Percentiles rank a stretch among this genome's conserved stretches.
These are phyloP conservation scores for Matsumyia berberina DNA, from an alignment of 2,888 invertebrate genomes.

Conservation along the genomic window DNA sequence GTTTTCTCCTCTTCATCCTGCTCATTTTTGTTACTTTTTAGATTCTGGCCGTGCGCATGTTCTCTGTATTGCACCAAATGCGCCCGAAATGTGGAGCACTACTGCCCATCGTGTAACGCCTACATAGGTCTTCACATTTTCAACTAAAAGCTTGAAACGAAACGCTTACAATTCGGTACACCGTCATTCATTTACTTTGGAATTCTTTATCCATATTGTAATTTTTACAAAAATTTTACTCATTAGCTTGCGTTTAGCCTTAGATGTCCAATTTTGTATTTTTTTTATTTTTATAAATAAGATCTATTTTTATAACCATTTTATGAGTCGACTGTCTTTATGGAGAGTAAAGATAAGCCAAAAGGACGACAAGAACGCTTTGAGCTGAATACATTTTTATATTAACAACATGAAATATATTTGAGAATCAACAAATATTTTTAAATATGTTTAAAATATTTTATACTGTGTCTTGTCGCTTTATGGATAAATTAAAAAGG, in stretches of 20 bases:
- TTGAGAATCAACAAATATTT: constrained; percentile 42
- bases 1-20: neutral
- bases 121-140: constrained; percentile 82
- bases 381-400: too few relatives aligned
- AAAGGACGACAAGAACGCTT: constrained; percentile 34
- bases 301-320: constrained; percentile 4
- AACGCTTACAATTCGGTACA: neutral
- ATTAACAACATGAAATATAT: constrained; percentile 12
- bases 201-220: neutral
- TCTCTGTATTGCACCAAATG: constrained; percentile 85
- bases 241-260: too few relatives aligned
- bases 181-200: neutral
- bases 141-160: constrained; percentile 4
- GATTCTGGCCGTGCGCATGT: constrained; percentile 83
- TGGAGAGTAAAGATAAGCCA: constrained; percentile 46
- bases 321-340: constrained; percentile 59
- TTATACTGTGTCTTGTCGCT: constrained; percentile 10
- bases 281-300: constrained; percentile 7
- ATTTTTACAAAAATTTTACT: too few relatives aligned
- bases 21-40: constrained; percentile 1
- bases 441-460: constrained; percentile 10
- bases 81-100: constrained; percentile 84
- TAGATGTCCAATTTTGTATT: neutral
- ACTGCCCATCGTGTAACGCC: constrained; percentile 85
- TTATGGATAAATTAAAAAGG: constrained; percentile 4